Base-by-base conservation (phyloP, 2,797 vertebrate genomes). In the Semotilus atromaculatus region DNA sequence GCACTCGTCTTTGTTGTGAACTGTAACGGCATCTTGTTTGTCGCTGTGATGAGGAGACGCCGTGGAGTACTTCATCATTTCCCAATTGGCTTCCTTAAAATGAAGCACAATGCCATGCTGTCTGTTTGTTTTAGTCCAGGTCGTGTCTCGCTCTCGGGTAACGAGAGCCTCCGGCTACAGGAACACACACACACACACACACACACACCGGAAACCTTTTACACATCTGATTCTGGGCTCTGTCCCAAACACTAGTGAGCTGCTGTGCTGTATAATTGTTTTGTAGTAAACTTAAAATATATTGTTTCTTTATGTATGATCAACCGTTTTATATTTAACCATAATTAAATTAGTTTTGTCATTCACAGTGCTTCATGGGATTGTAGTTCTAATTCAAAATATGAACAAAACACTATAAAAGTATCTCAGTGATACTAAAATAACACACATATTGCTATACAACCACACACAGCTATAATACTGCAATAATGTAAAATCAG, bases 81-180 rank as follows among this genome's bases (percentile, higher is more conserved):
- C 87, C 72, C 71, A 36, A 53, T 76, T 84, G 77, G n/a, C 77
- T 75, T 84, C 77, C 62, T 81, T 55, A 86, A 83, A 58, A 83
- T 53, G 62, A n/a, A 79, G 58, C 7, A 36, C 78, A 80, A 16
- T 60, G 40, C 29, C 40, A 82, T 34, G 36, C 21, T 43, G 29
- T 73, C 43, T 55, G 64, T 66, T 8, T 19, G n/a, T 18, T 3
- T 74, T 48, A 13, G 29, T 64, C 60, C 60, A 7, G 60, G 60
- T 64, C 26, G 14, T 31, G 60, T 16, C 3, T 38, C 2, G 5
- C 29, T 83, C 43, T 18, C 36, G 14, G 23, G 10, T 72, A 60
- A 29, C 38, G 51, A 60, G 36, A 45, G 53, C 43, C 72, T 51
- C 26, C 11, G 3, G 21, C 73, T 48, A 38, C 31, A 36, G 31